Evolutionary conservation across 2,797 vertebrate genomes (phyloP).

Genomic region (Morus bassanus): DNA sequence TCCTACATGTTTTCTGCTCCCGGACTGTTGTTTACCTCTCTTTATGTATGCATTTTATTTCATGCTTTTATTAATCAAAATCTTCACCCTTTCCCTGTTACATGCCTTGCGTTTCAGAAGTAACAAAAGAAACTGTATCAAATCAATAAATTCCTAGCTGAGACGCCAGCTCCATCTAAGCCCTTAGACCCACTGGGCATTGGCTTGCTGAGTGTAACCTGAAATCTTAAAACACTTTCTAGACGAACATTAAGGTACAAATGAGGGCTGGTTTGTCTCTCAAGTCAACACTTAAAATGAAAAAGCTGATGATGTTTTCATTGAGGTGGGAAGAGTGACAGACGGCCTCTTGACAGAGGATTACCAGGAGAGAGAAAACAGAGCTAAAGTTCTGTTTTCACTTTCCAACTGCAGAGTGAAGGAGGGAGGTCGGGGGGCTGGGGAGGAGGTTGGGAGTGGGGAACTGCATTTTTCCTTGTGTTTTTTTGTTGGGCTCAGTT

Average conservation of each 20-base stretch:
- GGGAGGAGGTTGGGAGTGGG: background rate
- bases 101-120: constrained; percentile 43
- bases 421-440: background rate
- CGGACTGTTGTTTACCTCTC: background rate
- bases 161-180: constrained; percentile 48
- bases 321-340: constrained; percentile 66
- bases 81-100: background rate
- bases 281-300: constrained; percentile 71
- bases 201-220: constrained; percentile 65
- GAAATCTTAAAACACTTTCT: constrained; percentile 73
- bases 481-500: constrained; percentile 67
- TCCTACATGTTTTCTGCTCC: background rate
- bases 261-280: constrained; percentile 68
- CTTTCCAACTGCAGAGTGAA: constrained; percentile 65
- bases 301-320: constrained; percentile 70
- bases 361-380: constrained; percentile 69
- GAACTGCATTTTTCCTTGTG: constrained; percentile 43
- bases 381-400: constrained; percentile 73
- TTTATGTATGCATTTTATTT: constrained; percentile 67
- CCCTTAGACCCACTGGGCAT: constrained; percentile 58
- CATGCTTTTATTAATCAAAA: constrained; percentile 61
- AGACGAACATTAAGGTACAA: constrained; percentile 47
- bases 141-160: constrained; percentile 68
- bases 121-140: constrained; percentile 75
- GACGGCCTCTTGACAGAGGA: constrained; percentile 70